These are phyloP conservation scores for Zoanthus gigantus DNA, from an alignment of 92 coral and sea anemone species.

Conservation along the genomic window DNA sequence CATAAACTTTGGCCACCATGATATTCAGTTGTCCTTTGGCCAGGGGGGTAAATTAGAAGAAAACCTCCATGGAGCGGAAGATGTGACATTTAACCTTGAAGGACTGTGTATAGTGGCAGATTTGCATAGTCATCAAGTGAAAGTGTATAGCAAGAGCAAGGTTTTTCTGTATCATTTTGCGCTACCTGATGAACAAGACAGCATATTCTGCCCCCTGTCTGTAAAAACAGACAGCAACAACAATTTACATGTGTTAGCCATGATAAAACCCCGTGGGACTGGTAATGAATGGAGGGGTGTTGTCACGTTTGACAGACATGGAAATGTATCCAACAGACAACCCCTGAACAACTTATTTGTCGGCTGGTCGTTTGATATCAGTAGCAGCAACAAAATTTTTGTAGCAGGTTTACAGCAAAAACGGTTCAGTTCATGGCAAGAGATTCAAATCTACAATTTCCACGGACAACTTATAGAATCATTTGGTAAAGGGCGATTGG, in stretches of 20 bases:
- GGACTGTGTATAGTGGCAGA: slow-evolving; percentile 32
- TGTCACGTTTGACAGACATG: slow-evolving; percentile 27
- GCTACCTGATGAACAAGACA: neutral
- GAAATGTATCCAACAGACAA: neutral
- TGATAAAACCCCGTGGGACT: slow-evolving; percentile 3
- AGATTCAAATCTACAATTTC: slow-evolving; percentile 5
- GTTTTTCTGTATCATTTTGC: slow-evolving; percentile 13
- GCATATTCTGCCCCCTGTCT: slow-evolving; percentile 36
- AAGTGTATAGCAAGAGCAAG: slow-evolving; percentile 14
- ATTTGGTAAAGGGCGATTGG: slow-evolving; percentile 13
- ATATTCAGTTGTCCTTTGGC: slow-evolving; percentile 11
- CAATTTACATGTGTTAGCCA: slow-evolving; percentile 25
- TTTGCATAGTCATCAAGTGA: slow-evolving; percentile 8
- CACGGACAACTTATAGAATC: slow-evolving; percentile 7
- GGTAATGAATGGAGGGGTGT: slow-evolving; percentile 47
- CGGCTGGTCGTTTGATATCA: slow-evolving; percentile 37
- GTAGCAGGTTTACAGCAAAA: slow-evolving; percentile 36
- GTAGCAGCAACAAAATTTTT: slow-evolving; percentile 9
- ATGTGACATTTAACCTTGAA: slow-evolving; percentile 11
- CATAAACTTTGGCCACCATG: slow-evolving; percentile 16
- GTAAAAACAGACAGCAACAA: slow-evolving; percentile 23
- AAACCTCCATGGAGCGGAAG: slow-evolving; percentile 26
- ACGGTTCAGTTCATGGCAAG: slow-evolving; percentile 26
- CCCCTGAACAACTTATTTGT: slow-evolving; percentile 30
- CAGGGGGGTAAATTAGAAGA: slow-evolving; percentile 14